Evolutionary conservation across 2,888 invertebrate species (phyloP).

Genomic region (Morpho achilles): DNA sequence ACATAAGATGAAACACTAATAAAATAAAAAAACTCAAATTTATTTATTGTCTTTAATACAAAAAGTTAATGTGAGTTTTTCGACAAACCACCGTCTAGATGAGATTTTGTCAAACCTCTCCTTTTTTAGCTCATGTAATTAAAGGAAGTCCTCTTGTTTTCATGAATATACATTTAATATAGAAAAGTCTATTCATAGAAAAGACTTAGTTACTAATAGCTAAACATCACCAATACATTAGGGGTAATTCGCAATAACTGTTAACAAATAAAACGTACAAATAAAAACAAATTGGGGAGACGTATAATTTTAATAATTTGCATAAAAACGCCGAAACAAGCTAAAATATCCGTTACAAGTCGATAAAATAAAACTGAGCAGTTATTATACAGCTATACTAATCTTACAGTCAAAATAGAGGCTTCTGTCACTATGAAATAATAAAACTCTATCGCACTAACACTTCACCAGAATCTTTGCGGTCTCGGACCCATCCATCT

Average conservation of each 20-base stretch:
- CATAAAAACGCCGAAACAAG: conserved; percentile 29
- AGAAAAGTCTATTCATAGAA: no score
- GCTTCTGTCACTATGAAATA: conserved; percentile 18
- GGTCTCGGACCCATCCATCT: conserved; percentile 64
- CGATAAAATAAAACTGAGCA: conserved; percentile 16
- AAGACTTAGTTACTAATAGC: neutral
- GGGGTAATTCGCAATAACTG: neutral
- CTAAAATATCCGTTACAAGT: conserved; percentile 21
- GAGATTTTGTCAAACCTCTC: no score
- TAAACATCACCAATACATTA: neutral
- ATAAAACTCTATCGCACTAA: conserved; percentile 19
- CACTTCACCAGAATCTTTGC: conserved; percentile 68
- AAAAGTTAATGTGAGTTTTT: no score
- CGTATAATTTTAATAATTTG: conserved; percentile 26
- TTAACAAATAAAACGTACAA: conserved; percentile 11
- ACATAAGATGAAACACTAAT: no score
- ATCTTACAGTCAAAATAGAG: conserved; percentile 11
- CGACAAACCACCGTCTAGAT: no score
- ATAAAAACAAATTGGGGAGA: conserved; percentile 28
- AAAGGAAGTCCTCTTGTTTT: no score
- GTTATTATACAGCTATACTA: conserved; percentile 17
- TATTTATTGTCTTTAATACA: no score
- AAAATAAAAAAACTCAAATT: no score
- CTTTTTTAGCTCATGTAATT: no score
- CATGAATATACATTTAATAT: no score